These are phyloP conservation scores for Timandra comae DNA, from an alignment of 2,888 invertebrate genomes.

Conservation along the genomic window DNA sequence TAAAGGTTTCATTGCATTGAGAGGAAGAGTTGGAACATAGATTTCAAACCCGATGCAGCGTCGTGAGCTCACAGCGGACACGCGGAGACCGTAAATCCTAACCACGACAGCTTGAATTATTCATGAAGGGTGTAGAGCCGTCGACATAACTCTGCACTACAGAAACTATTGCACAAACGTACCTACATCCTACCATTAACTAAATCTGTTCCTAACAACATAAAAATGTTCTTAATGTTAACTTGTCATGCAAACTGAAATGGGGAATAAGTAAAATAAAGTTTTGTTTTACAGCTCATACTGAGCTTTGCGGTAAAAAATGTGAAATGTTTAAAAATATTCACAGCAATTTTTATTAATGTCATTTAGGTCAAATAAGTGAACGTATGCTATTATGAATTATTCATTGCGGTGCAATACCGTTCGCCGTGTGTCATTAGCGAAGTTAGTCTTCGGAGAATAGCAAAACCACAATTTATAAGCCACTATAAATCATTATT, in stretches of 20 bases:
- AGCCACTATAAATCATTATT: constrained; percentile 24
- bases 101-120: constrained; percentile 52
- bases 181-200: constrained; percentile 5
- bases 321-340: too few species aligned
- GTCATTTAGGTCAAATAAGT: constrained; percentile 25
- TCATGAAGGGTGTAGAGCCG: constrained; percentile 41
- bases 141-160: constrained; percentile 23
- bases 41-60: constrained; percentile 33
- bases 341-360: constrained; percentile 21
- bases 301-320: too few species aligned
- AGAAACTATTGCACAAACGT: constrained; percentile 21
- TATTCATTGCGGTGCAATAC: constrained; percentile 43
- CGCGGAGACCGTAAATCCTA: constrained; percentile 42
- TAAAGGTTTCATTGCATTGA: constrained; percentile 56
- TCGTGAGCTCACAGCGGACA: constrained; percentile 23
- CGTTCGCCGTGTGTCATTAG: constrained; percentile 32
- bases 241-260: not conserved
- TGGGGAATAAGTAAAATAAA: too few species aligned
- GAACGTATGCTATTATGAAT: constrained; percentile 34
- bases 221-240: too few species aligned
- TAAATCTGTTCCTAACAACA: not conserved
- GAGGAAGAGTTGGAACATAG: constrained; percentile 46
- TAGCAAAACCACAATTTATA: constrained; percentile 25
- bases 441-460: constrained; percentile 34
- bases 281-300: too few species aligned